Conservation (phyloP, 2,797 vertebrate genomes). For the Cossypha niveicapilla region DNA sequence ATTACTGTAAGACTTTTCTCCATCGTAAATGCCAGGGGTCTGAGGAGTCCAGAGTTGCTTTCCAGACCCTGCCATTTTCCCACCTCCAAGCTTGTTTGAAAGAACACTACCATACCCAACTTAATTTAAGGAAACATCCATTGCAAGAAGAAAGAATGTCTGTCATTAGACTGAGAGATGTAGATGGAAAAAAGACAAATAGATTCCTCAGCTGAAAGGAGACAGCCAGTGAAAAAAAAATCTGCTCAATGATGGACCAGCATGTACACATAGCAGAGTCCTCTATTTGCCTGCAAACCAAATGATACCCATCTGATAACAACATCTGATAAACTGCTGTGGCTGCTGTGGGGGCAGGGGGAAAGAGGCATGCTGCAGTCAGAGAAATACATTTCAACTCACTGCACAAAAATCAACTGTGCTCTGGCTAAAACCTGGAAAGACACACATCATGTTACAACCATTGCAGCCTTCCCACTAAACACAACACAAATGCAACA, state of each 20-base stretch:
- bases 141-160: not conserved
- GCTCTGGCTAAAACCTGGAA: not conserved
- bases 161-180: not conserved
- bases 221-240: not conserved
- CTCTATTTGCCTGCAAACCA: not conserved
- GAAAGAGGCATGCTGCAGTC: not conserved
- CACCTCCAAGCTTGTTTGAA: not conserved
- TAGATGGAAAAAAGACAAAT: not conserved
- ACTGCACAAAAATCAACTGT: not conserved
- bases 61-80: not conserved
- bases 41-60: not conserved
- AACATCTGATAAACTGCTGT: not conserved
- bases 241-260: not conserved
- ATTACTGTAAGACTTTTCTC: not conserved
- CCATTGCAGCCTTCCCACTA: not conserved
- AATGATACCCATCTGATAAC: not conserved
- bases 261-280: fast-evolving
- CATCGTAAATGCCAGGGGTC: not conserved
- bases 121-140: not conserved
- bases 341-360: fast-evolving
- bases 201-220: not conserved
- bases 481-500: not conserved
- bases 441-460: not conserved
- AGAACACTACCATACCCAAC: not conserved
- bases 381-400: not conserved